A percentile compares a stretch with the other conserved stretches of the same genome.
phyloP scores from a whole-genome alignment of 2,888 invertebrate genomes.

The Lasioglossum villosulum region DNA sequence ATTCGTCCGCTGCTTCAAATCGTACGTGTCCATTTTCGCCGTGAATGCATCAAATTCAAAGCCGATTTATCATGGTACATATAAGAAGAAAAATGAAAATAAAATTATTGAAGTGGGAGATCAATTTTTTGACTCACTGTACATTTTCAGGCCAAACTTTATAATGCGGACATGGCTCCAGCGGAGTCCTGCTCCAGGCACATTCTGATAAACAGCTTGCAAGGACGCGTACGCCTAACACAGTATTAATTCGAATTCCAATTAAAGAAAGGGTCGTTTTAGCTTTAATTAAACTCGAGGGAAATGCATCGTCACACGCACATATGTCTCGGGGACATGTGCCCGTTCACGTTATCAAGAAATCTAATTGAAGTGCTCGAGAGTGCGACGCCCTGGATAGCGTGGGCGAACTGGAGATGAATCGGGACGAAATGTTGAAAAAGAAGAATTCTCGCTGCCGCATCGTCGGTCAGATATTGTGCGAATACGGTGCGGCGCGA shows the following conservation, averaged over 20 bases:
- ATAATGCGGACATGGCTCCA: not conserved
- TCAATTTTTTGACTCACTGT: no score
- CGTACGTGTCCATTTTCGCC: no score
- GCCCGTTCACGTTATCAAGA: slow-evolving; percentile 56
- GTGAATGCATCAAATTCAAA: no score
- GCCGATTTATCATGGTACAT: no score
- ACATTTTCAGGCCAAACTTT: no score
- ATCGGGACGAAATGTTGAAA: slow-evolving; percentile 26
- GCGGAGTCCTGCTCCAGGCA: not conserved
- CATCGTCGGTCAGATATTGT: slow-evolving; percentile 24
- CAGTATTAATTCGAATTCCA: slow-evolving; percentile 34
- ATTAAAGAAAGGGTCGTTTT: slow-evolving; percentile 61
- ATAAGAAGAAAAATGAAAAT: no score
- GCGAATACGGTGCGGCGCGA: not conserved
- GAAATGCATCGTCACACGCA: slow-evolving; percentile 59
- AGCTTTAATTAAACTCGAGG: slow-evolving; percentile 67
- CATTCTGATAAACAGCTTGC: not conserved
- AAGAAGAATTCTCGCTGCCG: slow-evolving; percentile 26
- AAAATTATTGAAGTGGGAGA: no score
- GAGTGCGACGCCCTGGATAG: slow-evolving; percentile 2
- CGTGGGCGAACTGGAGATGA: not conserved
- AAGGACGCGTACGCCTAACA: not conserved
- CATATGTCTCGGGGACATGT: slow-evolving; percentile 38
- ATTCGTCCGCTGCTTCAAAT: no score
- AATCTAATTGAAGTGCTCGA: slow-evolving; percentile 67